Conservation (phyloP, 1,140 invertebrate genomes). For the Lucilia sericata region DNA sequence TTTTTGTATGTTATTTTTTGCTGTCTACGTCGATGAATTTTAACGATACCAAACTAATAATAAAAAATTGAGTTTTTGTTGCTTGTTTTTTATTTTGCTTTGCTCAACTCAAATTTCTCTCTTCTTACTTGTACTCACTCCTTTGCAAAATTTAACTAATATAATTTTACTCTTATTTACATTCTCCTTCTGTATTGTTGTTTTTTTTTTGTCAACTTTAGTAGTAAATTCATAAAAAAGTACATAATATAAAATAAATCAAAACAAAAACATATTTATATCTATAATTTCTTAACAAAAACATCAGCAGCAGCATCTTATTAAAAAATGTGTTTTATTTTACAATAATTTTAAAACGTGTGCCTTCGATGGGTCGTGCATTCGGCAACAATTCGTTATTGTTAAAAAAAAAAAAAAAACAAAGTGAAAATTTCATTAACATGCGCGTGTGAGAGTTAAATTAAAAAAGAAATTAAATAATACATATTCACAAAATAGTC, state of each 20-base stretch:
- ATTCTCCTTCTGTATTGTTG: not conserved
- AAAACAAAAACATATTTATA: constrained; percentile 39
- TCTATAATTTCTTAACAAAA: not conserved
- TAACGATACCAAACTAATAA: constrained; percentile 24
- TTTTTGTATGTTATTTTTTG: constrained; percentile 25
- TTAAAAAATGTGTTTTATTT: not conserved
- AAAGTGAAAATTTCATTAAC: not conserved
- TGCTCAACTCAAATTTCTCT: too few relatives aligned
- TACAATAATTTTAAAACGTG: not conserved
- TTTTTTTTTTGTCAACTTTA: not conserved
- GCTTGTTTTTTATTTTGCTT: too few relatives aligned
- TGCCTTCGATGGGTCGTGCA: too few relatives aligned
- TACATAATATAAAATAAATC: too few relatives aligned
- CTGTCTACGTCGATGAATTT: constrained; percentile 27
- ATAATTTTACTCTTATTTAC: not conserved
- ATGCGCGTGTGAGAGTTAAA: not conserved
- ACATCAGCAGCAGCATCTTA: not conserved
- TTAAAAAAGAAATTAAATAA: too few relatives aligned
- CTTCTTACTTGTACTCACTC: too few relatives aligned
- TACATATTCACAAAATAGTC: not conserved
- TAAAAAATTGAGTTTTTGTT: not conserved
- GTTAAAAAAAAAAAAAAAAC: too few relatives aligned
- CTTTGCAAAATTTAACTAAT: too few relatives aligned
- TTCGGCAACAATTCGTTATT: too few relatives aligned
- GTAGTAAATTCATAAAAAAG: not conserved